A percentile compares a stretch with the other conserved stretches of the same genome.
phyloP scores from a whole-genome alignment of 1,140 invertebrate genomes.

The Ooceraea biroi region DNA sequence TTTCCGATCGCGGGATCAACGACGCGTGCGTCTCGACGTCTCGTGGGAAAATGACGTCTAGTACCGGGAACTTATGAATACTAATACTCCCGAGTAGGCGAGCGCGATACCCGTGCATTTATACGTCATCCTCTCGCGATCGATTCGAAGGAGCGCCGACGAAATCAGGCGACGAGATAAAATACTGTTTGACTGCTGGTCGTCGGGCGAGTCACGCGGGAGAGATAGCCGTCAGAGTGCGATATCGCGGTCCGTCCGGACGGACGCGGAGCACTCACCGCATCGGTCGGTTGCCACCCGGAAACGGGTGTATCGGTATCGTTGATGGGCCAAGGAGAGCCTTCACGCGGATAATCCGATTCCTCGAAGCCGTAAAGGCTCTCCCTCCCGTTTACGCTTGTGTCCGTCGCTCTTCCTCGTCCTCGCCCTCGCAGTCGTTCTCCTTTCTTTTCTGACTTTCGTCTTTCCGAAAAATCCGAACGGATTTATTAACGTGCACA shows the following conservation, averaged over 20 bases:
- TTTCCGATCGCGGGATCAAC: conserved; percentile 4
- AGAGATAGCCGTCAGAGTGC: neutral
- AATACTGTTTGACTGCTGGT: neutral
- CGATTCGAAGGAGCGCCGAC: conserved; percentile 14
- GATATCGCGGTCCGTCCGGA: neutral
- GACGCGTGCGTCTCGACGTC: neutral
- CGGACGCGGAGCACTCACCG: neutral
- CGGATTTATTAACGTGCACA: conserved; percentile 4
- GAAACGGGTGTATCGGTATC: conserved; percentile 32
- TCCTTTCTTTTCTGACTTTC: neutral
- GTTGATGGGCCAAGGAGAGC: conserved; percentile 2
- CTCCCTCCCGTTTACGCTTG: neutral
- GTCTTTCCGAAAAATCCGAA: neutral
- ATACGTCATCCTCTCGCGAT: conserved; percentile 34
- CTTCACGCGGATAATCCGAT: conserved; percentile 23
- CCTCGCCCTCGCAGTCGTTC: neutral
- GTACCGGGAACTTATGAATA: conserved; percentile 37
- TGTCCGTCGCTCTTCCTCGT: too few species aligned
- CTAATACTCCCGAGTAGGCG: neutral
- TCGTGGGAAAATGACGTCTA: conserved; percentile 28
- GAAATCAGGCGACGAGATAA: neutral
- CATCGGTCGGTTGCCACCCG: conserved; percentile 5
- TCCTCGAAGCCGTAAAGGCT: conserved; percentile 48
- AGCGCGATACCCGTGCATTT: conserved; percentile 16
- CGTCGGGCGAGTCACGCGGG: neutral